Evolutionary conservation across 2,888 invertebrate species (phyloP), one percentile per base, ranked within the genome.

Genomic region (Xanthia icteritia): DNA sequence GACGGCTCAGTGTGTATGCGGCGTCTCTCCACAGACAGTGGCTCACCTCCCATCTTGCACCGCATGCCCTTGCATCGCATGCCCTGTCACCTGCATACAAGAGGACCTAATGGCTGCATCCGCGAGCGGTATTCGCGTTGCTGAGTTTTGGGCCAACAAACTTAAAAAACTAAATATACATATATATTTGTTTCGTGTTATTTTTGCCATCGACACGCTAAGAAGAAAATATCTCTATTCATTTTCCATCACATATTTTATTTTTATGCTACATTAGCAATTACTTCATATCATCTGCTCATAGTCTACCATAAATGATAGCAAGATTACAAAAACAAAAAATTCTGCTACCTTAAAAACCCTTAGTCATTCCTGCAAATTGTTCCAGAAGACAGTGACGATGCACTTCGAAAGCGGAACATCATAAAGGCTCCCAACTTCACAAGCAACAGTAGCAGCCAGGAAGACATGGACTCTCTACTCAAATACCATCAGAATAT

Each of bases 401-500:
- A 97, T 42, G 88, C 94, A 11, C 90, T 97, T 42, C 93, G 97
- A 60, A 97, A 97, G 87, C 94, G 97, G 27, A 97, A 97, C 87
- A 95, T 97, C 77, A 95, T 96, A 20, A 97, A 97, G 86, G 94
- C 96, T 0, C 95, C 96, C 0, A 96, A 96, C 86, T 96, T 96
- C 65, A 96, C 95, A 48, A 96, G 95, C 81, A 94, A 94, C 65
- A 95, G 93, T 36, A 95, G 93, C 48, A 95, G 97, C 68, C 97
- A 97, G 77, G 97, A 98, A 86, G 98, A 99, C 90, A 97, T 99
- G 83, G 99, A 99, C 92, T 97, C 98, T 45, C 95, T 99, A 20
- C 96, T 99, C 73, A 98, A 98, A 91, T 98, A 98, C 93, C 99
- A 99, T 92, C 98, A 98, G 90, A 97, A 98, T 86, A 97, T 98